Evolutionary conservation across 2,888 invertebrate genomes (phyloP), one percentile per base, ranked within the genome.

Genomic region (Aricia artaxerxes): DNA sequence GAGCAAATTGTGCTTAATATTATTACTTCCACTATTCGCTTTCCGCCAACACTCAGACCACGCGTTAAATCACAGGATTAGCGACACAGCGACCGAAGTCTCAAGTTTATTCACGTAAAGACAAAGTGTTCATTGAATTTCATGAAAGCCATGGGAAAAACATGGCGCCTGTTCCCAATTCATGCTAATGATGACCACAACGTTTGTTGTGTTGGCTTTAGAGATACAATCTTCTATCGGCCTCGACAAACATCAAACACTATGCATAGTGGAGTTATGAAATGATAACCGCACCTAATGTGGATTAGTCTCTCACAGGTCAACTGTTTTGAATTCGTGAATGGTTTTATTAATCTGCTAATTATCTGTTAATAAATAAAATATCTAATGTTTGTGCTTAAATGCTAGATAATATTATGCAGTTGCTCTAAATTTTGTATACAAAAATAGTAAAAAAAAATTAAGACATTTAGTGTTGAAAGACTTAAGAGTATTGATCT

Each of bases 51-150:
- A 78, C 16, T 79, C 40, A 24, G 61, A 75, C 79, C 79, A 79
- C 69, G 44, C 77, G 40, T 60, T 53, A 78, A 72, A 81, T 79
- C 82, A 82, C 81, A 81, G 84, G 86, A 85, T 87, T 86, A 86
- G 84, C 81, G 81, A 82, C 83, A 82, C 82, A 82, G 83, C 84
- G 83, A 82, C 78, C 78, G 81, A 82, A 79, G 80, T 80, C 82
- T 82, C 80, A 73, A 83, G 82, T 83, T 80, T 83, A 81, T 83
- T 82, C 82, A 82, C 80, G 81, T 80, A 82, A 82, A 88, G 87
- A 90, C 90, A 90, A 90, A 89, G 88, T 87, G 89, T 90, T 91
- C 91, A 90, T 91, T 90, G 91, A 91, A 90, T 91, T 91, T 91
- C 90, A 91, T 91, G 79, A 79, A 72, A 35, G 35, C 75, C 44